A percentile compares a stretch with the other conserved stretches of the same genome.
phyloP scores from a whole-genome alignment of 1,140 invertebrate genomes.

The Parasteatoda tepidariorum region DNA sequence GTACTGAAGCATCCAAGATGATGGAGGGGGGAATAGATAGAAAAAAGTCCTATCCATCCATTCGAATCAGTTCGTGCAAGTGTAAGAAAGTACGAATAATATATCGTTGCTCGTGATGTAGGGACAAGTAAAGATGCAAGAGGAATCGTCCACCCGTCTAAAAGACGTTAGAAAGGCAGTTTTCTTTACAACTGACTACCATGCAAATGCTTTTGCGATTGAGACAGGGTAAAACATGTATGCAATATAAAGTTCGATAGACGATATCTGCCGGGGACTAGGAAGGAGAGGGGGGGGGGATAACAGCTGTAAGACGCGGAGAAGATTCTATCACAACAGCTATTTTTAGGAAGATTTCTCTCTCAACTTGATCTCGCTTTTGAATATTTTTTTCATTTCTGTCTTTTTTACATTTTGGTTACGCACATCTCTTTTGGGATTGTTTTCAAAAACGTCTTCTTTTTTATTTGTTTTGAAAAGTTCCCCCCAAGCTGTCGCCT shows the following conservation, averaged over 20 bases:
- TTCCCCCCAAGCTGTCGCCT: conserved; percentile 42
- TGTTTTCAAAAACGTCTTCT: conserved; percentile 18
- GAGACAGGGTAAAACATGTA: conserved; percentile 57
- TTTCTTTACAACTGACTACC: conserved; percentile 42
- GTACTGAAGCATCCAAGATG: conserved; percentile 26
- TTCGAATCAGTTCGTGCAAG: conserved; percentile 29
- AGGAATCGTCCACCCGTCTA: conserved; percentile 45
- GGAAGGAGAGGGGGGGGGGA: conserved; percentile 39
- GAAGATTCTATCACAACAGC: conserved; percentile 14
- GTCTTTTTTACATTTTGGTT: conserved; percentile 13
- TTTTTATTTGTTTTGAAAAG: not conserved
- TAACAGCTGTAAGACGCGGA: conserved; percentile 48
- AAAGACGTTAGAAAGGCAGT: conserved; percentile 41
- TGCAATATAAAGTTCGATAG: conserved; percentile 58
- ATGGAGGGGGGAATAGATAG: not conserved
- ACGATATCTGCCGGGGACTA: conserved; percentile 39
- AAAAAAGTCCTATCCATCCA: conserved; percentile 1
- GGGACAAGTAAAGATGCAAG: conserved; percentile 20
- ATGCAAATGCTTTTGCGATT: conserved; percentile 48
- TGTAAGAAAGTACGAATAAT: conserved; percentile 55
- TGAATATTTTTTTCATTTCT: conserved; percentile 44
- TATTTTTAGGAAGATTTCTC: conserved; percentile 49
- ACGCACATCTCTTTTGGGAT: conserved; percentile 23
- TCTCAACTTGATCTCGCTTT: conserved; percentile 43
- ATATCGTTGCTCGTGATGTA: conserved; percentile 40